Base-by-base conservation (phyloP, 2,113 vertebrate genomes). In the Anarhynchus alexandrinus region DNA sequence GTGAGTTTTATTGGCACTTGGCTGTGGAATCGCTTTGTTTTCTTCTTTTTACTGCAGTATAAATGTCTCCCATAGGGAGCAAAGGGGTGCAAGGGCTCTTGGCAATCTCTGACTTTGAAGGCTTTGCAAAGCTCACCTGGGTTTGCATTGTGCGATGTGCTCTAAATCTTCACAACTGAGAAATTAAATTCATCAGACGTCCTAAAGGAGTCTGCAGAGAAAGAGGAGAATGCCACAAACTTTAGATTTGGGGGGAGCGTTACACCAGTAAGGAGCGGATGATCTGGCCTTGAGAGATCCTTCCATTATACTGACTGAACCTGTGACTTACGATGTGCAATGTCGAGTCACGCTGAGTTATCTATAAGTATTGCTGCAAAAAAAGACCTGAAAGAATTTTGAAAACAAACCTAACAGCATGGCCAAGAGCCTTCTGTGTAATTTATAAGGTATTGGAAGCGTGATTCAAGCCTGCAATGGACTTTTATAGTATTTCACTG, bases 331-430 rank as follows among this genome's bases (percentile, higher is more conserved):
- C 8, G 11, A 18, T 4, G 17, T 17, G 15, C 17, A 3, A 1
- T 11, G 40, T 36, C 17, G 36, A 49, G 55, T 36, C 65, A 17
- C 19, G 32, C 32, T 45, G 21, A 34, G 14, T 26, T 69, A 49
- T 4, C 23, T 57, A 0, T 4, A 52, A n/a, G 38, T 2, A 40
- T 9, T 67, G 20, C 49, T 57, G 12, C 0, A 4, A 42, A 82
- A 70, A 73, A 49, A 1, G 5, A 16, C 4, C 9, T 23, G 18
- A 52, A 86, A 73, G 30, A 15, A 51, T 40, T 58, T 5, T 18
- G 34, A 66, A 65, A 91, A 40, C 6, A 22, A 65, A 14, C 10
- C 4, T 10, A 45, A 43, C 5, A 38, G 20, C n/a, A 21, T 3
- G 26, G 66, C 43, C 49, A 55, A 57, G 55, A 86, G 27, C 15